Percentiles rank a stretch among this genome's conserved stretches.
Evolutionary conservation across 2,113 vertebrate species (phyloP).

Genomic region (Cyanoderma ruficeps): DNA sequence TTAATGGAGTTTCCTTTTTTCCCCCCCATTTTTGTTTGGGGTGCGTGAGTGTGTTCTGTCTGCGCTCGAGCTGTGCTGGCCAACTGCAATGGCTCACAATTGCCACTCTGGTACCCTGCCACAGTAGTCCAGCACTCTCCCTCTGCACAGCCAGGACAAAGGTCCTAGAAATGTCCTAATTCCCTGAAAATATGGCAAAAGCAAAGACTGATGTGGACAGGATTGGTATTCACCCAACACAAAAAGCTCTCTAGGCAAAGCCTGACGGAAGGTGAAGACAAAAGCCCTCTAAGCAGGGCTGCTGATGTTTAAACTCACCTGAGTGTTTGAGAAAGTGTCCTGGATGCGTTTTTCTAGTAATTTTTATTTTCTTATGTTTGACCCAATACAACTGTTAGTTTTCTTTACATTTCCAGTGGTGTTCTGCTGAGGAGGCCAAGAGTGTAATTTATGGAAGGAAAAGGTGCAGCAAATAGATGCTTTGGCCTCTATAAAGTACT

Average conservation of each 20-base stretch:
- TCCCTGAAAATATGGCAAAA: background rate
- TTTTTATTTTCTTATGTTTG: background rate
- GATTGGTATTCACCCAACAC: background rate
- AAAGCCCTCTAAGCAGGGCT: background rate
- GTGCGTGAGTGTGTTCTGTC: accelerated
- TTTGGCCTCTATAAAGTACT: background rate
- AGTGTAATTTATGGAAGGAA: background rate
- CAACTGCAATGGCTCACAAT: background rate
- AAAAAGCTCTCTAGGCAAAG: background rate
- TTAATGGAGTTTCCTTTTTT: background rate
- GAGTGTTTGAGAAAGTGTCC: background rate
- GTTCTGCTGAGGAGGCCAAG: background rate
- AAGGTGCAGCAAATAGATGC: background rate
- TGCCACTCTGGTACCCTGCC: background rate
- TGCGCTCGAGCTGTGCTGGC: accelerated
- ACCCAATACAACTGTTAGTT: background rate
- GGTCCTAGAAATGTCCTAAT: background rate
- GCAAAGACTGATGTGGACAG: background rate
- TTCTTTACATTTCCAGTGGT: background rate
- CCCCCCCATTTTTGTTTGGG: background rate
- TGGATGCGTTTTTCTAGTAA: background rate
- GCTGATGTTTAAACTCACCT: background rate
- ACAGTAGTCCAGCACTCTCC: background rate
- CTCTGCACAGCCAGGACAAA: background rate
- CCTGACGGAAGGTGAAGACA: background rate